Evolutionary conservation across 1,140 invertebrate genomes (phyloP).

Genomic region (Drosophila subpulchrella): DNA sequence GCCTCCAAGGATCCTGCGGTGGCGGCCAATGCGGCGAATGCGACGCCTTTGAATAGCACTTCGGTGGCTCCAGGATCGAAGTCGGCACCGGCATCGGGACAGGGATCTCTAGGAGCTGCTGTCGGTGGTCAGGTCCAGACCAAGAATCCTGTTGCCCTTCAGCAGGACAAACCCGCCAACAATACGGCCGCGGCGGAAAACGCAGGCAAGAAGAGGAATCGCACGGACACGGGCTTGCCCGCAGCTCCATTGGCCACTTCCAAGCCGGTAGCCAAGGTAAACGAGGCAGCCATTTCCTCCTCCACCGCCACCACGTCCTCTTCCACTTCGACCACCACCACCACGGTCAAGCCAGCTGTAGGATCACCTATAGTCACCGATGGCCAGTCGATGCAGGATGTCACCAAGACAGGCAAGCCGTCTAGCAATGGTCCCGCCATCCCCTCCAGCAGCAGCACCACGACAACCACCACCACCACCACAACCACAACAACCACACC

Average conservation of each 20-base stretch:
- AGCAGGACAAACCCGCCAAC: neutral
- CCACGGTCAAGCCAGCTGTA: conserved; percentile 3
- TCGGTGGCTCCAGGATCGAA: neutral
- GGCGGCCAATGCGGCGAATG: conserved; percentile 1
- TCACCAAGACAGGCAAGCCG: neutral
- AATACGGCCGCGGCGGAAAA: conserved; percentile 3
- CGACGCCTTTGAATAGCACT: neutral
- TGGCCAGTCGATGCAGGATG: conserved; percentile 16
- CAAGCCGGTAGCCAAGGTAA: neutral
- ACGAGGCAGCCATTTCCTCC: neutral
- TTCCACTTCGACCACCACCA: neutral
- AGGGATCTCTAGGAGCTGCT: conserved; percentile 5
- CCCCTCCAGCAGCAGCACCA: conserved; percentile 21
- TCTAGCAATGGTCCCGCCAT: neutral
- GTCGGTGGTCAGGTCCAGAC: neutral
- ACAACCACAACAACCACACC: conserved; percentile 55
- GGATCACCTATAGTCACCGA: conserved; percentile 31
- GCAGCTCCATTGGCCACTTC: neutral
- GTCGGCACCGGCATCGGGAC: neutral
- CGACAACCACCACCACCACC: conserved; percentile 39
- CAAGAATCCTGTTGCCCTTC: neutral
- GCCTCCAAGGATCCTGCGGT: conserved; percentile 1
- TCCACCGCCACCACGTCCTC: neutral
- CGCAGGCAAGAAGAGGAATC: conserved; percentile 15
- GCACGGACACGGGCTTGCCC: conserved; percentile 12